Evolutionary conservation across 2,888 invertebrate species (phyloP).

Genomic region (Nomada goodeniana): DNA sequence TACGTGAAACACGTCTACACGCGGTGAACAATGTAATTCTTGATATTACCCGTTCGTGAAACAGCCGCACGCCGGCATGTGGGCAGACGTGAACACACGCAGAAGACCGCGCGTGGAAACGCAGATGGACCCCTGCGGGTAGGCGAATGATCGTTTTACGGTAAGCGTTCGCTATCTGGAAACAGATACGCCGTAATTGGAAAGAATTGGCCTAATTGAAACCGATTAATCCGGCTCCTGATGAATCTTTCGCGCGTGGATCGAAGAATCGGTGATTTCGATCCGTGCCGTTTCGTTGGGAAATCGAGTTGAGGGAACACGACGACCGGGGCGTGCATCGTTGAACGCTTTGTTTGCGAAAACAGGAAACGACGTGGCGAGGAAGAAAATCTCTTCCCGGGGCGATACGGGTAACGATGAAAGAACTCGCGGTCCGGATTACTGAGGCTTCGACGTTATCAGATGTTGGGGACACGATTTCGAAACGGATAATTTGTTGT

Average conservation of each 20-base stretch:
- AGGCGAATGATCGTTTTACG: slow-evolving; percentile 68
- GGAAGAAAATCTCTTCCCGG: background rate
- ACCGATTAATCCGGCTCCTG: slow-evolving; percentile 66
- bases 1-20: slow-evolving; percentile 50
- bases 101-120: slow-evolving; percentile 25
- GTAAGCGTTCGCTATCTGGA: slow-evolving; percentile 69
- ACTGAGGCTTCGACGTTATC: background rate
- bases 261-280: slow-evolving; percentile 63
- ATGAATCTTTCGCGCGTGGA: slow-evolving; percentile 62
- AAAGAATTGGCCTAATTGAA: slow-evolving; percentile 69
- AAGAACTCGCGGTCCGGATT: background rate
- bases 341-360: background rate
- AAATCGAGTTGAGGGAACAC: background rate
- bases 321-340: background rate
- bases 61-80: slow-evolving; percentile 40
- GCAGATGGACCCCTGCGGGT: slow-evolving; percentile 74
- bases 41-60: slow-evolving; percentile 51
- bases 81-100: slow-evolving; percentile 46
- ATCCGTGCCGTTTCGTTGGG: background rate
- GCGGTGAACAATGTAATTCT: slow-evolving; percentile 48
- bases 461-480: slow-evolving; percentile 19
- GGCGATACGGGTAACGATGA: background rate
- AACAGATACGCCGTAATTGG: slow-evolving; percentile 70
- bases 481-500: slow-evolving; percentile 35
- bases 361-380: background rate